These are phyloP conservation scores for Ligdia adustata DNA, from an alignment of 2,888 invertebrate species.

Conservation along the genomic window DNA sequence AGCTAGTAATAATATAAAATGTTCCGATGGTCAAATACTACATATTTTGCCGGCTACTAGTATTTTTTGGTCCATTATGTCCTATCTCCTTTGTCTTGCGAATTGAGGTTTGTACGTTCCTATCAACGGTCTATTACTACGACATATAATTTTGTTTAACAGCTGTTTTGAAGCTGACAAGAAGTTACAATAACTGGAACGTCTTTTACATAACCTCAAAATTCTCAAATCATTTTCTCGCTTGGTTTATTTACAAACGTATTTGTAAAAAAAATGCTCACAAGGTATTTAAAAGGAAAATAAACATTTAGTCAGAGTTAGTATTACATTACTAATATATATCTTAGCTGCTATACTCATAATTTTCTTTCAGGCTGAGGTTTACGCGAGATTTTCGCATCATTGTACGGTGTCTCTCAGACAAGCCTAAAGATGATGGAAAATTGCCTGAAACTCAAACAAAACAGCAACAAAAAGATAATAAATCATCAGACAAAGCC, in stretches of 20 bases:
- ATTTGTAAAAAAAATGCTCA: constrained; percentile 19
- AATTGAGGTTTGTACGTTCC: too few relatives aligned
- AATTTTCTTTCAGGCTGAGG: constrained; percentile 44
- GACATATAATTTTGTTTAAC: too few relatives aligned
- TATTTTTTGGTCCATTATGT: too few relatives aligned
- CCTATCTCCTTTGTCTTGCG: too few relatives aligned
- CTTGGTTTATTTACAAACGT: neutral
- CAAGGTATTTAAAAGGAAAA: constrained; percentile 23
- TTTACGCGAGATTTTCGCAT: constrained; percentile 52
- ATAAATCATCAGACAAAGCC: constrained; percentile 46
- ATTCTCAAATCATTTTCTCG: neutral
- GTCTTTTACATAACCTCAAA: constrained; percentile 41
- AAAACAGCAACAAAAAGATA: constrained; percentile 41
- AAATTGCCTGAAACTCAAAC: constrained; percentile 48
- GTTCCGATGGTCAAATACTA: too few relatives aligned
- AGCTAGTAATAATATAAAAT: too few relatives aligned
- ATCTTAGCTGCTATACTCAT: too few relatives aligned
- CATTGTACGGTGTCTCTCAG: constrained; percentile 54
- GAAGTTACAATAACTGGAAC: constrained; percentile 25
- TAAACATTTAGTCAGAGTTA: neutral
- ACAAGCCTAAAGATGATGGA: constrained; percentile 62
- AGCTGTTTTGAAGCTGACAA: too few relatives aligned
- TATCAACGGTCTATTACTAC: too few relatives aligned
- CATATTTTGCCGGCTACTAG: too few relatives aligned
- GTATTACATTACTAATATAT: neutral